Percentiles rank a stretch among this genome's conserved stretches.
Evolutionary conservation across 2,113 vertebrate genomes (phyloP).

Genomic region (Chauna torquata): DNA sequence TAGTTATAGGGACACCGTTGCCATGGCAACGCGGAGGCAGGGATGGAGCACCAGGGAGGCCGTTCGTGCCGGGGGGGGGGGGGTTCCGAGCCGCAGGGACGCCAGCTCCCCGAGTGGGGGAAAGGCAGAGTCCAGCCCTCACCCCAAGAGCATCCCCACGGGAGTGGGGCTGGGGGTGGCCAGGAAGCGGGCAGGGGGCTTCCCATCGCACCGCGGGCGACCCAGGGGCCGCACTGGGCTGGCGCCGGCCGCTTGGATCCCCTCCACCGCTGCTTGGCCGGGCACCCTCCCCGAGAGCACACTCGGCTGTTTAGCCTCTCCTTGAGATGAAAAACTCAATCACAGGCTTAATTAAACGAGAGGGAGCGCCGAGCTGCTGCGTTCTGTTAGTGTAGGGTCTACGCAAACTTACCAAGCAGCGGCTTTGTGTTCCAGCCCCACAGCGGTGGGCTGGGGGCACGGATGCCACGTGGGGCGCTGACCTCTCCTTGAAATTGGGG

Average conservation of each 20-base stretch:
- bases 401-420: not conserved
- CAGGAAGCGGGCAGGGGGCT: not conserved
- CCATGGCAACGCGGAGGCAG: not conserved
- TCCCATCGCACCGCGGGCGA: not conserved
- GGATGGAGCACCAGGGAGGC: not conserved
- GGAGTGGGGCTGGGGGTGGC: not conserved
- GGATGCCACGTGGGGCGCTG: not conserved
- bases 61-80: not conserved
- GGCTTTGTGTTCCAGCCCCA: not conserved
- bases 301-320: not conserved
- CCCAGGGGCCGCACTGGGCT: rapidly evolving
- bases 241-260: not conserved
- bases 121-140: not conserved
- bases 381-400: not conserved
- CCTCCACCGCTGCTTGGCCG: not conserved
- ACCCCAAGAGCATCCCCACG: rapidly evolving
- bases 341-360: constrained; percentile 32
- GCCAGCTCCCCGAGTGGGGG: not conserved
- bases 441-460: not conserved
- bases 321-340: constrained; percentile 44
- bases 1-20: constrained; percentile 56
- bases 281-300: rapidly evolving
- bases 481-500: not conserved
- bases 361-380: not conserved
- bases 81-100: not conserved